Evolutionary conservation across 2,888 invertebrate genomes (phyloP), one percentile per base, ranked within the genome.

Genomic region (Dorcus hopei): DNA sequence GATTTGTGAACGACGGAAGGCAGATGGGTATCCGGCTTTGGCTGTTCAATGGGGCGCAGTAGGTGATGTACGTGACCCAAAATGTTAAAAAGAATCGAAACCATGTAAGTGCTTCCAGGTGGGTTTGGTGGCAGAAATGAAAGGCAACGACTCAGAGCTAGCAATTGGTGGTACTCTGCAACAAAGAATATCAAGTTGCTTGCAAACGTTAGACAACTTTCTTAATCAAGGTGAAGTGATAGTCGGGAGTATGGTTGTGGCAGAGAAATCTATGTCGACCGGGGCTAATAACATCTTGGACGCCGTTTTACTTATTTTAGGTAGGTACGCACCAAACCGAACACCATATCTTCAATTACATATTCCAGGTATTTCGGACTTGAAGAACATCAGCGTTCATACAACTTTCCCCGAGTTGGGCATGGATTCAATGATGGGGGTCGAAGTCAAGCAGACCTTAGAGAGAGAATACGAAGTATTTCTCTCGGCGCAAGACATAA

Each of bases 361-460:
- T 55, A 85, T 88, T 52, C 83, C 87, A 83, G 84, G 86, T 82
- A 82, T 89, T 62, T 82, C 85, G 67, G 88, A 89, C 71, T 76
- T 86, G 71, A 91, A 88, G 77, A 85, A 84, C 0, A 84, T 87
- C 1, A 89, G 89, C 47, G 82, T 85, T 61, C 86, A 87, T 70
- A 84, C 87, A 1, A 86, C 89, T 0, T 80, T 98, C 2, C 91
- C 93, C 1, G 97, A 97, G 75, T 81, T 98, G 62, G 97, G 97
- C 40, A 91, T 98, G 88, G 97, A 98, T 80, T 97, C 97, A 2
- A 87, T 97, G 82, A 97, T 95, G 94, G 94, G 93, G 0, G 93
- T 96, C 0, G 97, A 98, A 79, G 93, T 98, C 66, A 96, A 96
- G 68, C 95, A 96, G 78, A 90, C 14, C 14, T 14, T 14, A 14